phyloP scores from a whole-genome alignment of 2,888 invertebrate species.

The Blera fallax region DNA sequence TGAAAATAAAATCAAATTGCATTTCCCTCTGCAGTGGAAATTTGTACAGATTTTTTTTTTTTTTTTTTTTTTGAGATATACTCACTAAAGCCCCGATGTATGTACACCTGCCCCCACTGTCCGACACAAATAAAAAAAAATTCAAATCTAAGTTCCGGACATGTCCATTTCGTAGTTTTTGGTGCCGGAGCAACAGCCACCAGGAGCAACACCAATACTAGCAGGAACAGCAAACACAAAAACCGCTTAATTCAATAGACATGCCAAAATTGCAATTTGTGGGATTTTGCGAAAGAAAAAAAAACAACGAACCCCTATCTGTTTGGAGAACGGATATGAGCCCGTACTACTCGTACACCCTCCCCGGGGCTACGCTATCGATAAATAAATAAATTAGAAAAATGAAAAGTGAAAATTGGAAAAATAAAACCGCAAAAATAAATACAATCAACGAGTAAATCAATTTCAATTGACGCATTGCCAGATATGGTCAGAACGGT shows the following conservation, averaged over 20 bases:
- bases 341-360: not conserved
- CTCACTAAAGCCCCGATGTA: not conserved
- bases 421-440: not conserved
- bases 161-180: constrained; percentile 57
- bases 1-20: constrained; percentile 21
- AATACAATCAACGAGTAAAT: constrained; percentile 44
- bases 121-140: not conserved
- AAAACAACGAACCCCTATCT: not conserved
- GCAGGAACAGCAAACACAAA: constrained; percentile 31
- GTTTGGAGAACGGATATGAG: not conserved
- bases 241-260: constrained; percentile 71
- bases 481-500: not conserved
- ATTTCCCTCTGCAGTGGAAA: constrained; percentile 24
- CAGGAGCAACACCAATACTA: constrained; percentile 20
- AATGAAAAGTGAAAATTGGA: constrained; percentile 8
- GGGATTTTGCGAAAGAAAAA: constrained; percentile 43
- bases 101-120: not conserved
- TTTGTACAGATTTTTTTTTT: constrained; percentile 13
- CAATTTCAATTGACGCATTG: constrained; percentile 45
- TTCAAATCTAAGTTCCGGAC: constrained; percentile 38
- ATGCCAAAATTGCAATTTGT: constrained; percentile 71
- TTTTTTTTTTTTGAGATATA: not conserved
- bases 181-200: constrained; percentile 39
- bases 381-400: constrained; percentile 64
- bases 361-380: not conserved